phyloP scores from a whole-genome alignment of 2,797 vertebrate species.

The Pangasius macronema region DNA sequence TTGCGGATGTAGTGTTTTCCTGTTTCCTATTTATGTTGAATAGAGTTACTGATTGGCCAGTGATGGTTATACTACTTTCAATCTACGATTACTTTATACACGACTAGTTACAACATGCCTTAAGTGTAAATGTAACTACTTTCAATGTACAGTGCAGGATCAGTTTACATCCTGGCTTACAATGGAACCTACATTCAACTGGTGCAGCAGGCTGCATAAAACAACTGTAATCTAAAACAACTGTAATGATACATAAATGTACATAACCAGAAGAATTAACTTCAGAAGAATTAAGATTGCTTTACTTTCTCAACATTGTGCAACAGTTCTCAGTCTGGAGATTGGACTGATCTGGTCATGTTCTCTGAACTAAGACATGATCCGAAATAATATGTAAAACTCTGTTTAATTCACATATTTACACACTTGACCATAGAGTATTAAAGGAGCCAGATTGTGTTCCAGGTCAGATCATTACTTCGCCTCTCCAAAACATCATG shows the following conservation, averaged over 20 bases:
- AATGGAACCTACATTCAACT: background rate
- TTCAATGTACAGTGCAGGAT: background rate
- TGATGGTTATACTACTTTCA: background rate
- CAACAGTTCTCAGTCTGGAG: background rate
- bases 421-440: background rate
- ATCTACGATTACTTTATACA: too few species aligned
- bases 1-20: background rate
- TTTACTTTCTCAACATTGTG: background rate
- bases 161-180: background rate
- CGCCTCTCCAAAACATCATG: conserved; percentile 47
- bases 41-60: background rate
- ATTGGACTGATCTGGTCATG: background rate
- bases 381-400: background rate
- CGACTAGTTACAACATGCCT: background rate
- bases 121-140: background rate
- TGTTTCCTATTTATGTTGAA: background rate
- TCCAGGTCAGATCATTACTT: conserved; percentile 62
- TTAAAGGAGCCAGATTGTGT: conserved; percentile 5
- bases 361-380: background rate
- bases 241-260: background rate
- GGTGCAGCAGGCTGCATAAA: background rate
- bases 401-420: background rate
- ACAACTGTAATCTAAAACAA: background rate
- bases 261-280: background rate
- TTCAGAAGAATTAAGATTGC: background rate